phyloP scores from a whole-genome alignment of 2,113 vertebrate genomes.

The Lepus americanus region DNA sequence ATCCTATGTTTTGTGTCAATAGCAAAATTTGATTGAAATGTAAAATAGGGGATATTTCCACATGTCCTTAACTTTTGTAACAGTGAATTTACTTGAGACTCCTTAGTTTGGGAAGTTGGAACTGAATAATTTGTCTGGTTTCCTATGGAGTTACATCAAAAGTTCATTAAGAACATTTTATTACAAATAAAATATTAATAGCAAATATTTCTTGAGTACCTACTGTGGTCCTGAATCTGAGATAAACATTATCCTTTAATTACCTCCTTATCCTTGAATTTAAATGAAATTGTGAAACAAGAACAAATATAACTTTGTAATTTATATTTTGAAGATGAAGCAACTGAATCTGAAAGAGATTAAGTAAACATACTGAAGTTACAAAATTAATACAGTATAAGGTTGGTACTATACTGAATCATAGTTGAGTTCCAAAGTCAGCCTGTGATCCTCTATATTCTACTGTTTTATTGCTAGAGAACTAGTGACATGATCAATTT shows the following conservation, averaged over 20 bases:
- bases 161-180: not conserved
- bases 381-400: not conserved
- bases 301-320: not conserved
- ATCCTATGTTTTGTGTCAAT: not conserved
- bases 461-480: not conserved
- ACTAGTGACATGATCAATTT: not conserved
- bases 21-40: not conserved
- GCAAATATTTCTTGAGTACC: not conserved
- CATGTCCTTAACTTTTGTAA: not conserved
- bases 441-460: not conserved
- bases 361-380: constrained; percentile 19
- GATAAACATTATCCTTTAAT: not conserved
- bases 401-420: not conserved
- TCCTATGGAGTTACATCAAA: not conserved
- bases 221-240: not conserved
- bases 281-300: not conserved
- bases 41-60: not conserved
- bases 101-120: not conserved
- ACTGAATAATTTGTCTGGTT: constrained; percentile 12
- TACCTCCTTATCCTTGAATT: not conserved
- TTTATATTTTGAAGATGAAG: not conserved
- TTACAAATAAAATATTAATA: not conserved
- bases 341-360: constrained; percentile 11
- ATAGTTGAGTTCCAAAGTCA: constrained; percentile 15
- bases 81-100: not conserved